Base-by-base conservation (phyloP, 2,888 invertebrate species). In the Tachina lurida region DNA sequence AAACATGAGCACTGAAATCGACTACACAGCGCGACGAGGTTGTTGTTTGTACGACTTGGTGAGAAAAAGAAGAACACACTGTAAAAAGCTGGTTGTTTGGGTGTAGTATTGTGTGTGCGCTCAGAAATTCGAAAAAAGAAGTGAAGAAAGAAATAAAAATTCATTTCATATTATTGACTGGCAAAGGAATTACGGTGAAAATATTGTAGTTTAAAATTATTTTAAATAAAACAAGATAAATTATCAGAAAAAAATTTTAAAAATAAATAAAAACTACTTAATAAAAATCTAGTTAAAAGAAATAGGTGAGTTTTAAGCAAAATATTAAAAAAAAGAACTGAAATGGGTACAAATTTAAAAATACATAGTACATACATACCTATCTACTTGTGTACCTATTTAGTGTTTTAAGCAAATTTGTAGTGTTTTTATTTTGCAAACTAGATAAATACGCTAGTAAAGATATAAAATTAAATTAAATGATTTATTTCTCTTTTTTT, bases 151-250 rank as follows among this genome's bases (percentile, higher is more conserved):
- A 84, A 71, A 84, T 70, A 84, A 80, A 84, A 80, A 76, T 80
- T 80, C 80, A 84, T 84, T 84, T 80, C 80, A 80, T 84, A 80
- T 80, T 73, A 76, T 76, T 67, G 80, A 77, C 80, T 80, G 84
- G 80, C 71, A 31, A 52, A 84, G 75, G 84, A 84, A 82, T 85
- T 81, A 81, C 81, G 49, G 80, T 77, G 81, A 74, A 84, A 77
- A 82, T 70, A 68, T 73, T 77, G 75, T 78, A 81, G 73, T 80
- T 79, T 74, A 19, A 47, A 56, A 52, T 67, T 67, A 31, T 78
- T 67, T 56, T n/a, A 47, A 73, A 71, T 70, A 84, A 41, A 70
- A 77, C 56, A 52, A 39, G 41, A 58, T 65, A 65, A 58, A 39
- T 65, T 71, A 65, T 49, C 41, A 47, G 10, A 62, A 77, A 77